Base-by-base conservation (phyloP, 2,113 vertebrate species). In the Ranitomeya imitator region DNA sequence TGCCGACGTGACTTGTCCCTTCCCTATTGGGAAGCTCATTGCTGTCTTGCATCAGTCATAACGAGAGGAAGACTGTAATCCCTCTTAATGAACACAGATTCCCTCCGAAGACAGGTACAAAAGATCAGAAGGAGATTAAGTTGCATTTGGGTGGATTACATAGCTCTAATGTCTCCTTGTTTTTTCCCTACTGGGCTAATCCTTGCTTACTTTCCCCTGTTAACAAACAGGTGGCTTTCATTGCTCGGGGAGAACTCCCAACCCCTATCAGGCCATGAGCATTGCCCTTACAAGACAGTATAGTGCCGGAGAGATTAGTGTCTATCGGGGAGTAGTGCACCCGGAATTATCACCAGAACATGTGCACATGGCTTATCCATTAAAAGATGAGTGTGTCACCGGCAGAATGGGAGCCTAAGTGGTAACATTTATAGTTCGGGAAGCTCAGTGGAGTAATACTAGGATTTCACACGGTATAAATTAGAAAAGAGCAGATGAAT, bases 181-280 rank as follows among this genome's bases (percentile, higher is more conserved):
- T 60, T 87, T 90, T 71, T 23, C 19, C 83, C 89, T 76, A 63
- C 15, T 87, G 78, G 86, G n/a, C 4, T 88, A 77, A 63, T 79
- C 81, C 82, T 69, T 65, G 52, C 45, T 89, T 85, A 89, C 87
- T 89, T 89, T 89, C 87, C 45, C 81, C 21, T 19, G 19, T 90
- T 87, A 89, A 90, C 87, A 89, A 92, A 79, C 61, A 89, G 59
- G 54, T 89, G 80, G 73, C 61, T 87, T 90, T 59, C n/a, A 90
- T 91, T 89, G 82, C 57, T 45, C 52, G 54, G 21, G 76, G 37
- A 69, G n/a, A 65, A 12, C 18, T 81, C 77, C 61, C 51, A 67
- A 65, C 77, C 85, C 21, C 12, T 78, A 60, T 60, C n/a, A 15
- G 21, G 82, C 14, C 82, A 84, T 55, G 45, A 45, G 45, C 61